Evolutionary conservation across 2,113 vertebrate species (phyloP).

Genomic region (Otus sunia): DNA sequence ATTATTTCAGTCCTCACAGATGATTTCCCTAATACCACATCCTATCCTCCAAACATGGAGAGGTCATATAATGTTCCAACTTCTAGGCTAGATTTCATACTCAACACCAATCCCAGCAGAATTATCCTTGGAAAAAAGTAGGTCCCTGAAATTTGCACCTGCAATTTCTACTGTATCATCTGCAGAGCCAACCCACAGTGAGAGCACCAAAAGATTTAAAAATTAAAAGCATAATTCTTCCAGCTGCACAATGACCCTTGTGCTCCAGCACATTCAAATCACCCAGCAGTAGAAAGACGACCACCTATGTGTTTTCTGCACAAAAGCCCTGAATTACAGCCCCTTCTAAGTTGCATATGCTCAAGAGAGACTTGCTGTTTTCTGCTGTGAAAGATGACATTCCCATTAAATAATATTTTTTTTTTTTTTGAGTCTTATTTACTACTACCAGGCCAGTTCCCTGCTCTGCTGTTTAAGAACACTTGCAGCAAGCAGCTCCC

Average conservation of each 20-base stretch:
- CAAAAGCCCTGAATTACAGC: neutral
- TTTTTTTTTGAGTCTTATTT: neutral
- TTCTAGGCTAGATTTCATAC: neutral
- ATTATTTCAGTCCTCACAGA: constrained; percentile 7
- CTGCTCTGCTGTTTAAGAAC: neutral
- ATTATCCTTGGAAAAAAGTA: neutral
- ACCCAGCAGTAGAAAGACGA: neutral
- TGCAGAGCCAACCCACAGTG: neutral
- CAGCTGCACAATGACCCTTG: neutral
- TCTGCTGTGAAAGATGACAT: neutral
- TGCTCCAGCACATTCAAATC: neutral
- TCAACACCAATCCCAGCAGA: neutral
- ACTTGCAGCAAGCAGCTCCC: neutral
- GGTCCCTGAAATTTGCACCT: neutral
- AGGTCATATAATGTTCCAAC: neutral
- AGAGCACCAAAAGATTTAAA: neutral
- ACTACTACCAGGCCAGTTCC: neutral
- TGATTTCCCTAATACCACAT: constrained; percentile 2
- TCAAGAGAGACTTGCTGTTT: constrained; percentile 2
- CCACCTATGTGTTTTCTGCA: neutral
- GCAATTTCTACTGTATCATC: neutral
- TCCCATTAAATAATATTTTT: neutral
- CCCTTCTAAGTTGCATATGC: neutral
- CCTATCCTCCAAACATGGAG: neutral
- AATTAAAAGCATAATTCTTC: neutral